Evolutionary conservation across 2,797 vertebrate genomes (phyloP).

Genomic region (Aulostomus chinensis): DNA sequence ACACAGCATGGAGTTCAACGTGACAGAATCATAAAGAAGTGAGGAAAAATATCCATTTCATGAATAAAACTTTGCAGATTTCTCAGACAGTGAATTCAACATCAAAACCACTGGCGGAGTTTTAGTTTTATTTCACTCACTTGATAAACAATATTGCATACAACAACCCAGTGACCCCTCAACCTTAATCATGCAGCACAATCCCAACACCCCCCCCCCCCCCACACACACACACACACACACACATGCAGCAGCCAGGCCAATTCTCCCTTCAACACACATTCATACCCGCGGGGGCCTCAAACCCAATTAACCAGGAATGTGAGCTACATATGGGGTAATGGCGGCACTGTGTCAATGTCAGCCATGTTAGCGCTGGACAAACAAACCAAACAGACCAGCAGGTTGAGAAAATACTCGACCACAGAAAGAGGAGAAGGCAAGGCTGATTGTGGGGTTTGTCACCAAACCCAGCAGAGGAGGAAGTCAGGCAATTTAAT

Average conservation of each 20-base stretch:
- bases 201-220: conserved; percentile 25
- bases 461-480: not conserved
- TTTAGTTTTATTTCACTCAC: conserved; percentile 11
- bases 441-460: not conserved
- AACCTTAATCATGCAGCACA: conserved; percentile 38
- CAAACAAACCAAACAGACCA: conserved; percentile 35
- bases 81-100: not conserved
- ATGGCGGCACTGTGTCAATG: conserved; percentile 64
- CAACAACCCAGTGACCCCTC: conserved; percentile 36
- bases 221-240: conserved; percentile 21
- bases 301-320: conserved; percentile 62
- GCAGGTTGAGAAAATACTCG: conserved; percentile 13
- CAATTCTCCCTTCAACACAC: conserved; percentile 27
- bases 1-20: conserved; percentile 2
- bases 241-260: not conserved
- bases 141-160: conserved; percentile 2
- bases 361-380: conserved; percentile 34
- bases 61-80: conserved; percentile 3
- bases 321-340: conserved; percentile 55
- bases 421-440: not conserved
- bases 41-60: conserved; percentile 6
- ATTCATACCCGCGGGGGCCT: conserved; percentile 32
- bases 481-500: not conserved
- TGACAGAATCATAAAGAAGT: conserved; percentile 6
- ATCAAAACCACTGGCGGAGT: not conserved